Evolutionary conservation across 53 echinoderm and acorn worm species (phyloP), one percentile per base, ranked within the genome.

Genomic region (Temnopleurus reevesii): DNA sequence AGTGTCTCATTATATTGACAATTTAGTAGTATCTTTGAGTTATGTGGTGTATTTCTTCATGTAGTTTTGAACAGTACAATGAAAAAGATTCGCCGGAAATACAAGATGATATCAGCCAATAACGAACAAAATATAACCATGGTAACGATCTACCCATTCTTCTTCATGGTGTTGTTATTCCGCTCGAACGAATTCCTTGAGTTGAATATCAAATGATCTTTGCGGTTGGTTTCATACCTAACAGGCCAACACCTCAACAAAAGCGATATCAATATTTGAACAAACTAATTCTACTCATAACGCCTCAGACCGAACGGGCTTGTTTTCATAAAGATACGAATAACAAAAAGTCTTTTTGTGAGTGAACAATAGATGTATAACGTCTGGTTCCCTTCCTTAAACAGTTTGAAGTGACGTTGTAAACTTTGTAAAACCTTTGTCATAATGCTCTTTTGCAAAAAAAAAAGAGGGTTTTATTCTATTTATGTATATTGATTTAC

Each of bases 221-320:
- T 71, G 7, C 41, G 41, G 41, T 2, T 41, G 1, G 71, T n/a
- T 43, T 43, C 41, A 29, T 71, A 41, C 41, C 41, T 4, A 36
- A 83, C 83, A 55, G 34, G 55, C 41, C 15, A 36, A 83, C 83
- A 55, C 55, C 83, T 35, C 5, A 13, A 83, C 83, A 83, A 83
- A 33, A 55, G 38, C 17, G 54, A 83, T 83, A 83, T 83, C 83
- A 83, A 83, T 83, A 83, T 83, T 83, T 56, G 83, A 83, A 83
- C 83, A 83, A 83, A 0, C n/a, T 35, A n/a, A 19, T 17, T 13
- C 29, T 38, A 23, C 38, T 38, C 41, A 36, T 41, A 36, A 8
- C 71, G 36, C 55, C 54, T 53, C 51, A 56, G n/a, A 31, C 2
- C 83, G 55, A 56, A 31, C 27, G 55, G 51, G 83, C 31, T 34